Evolutionary conservation across 2,113 vertebrate genomes (phyloP).

Genomic region (Hemiscyllium ocellatum): DNA sequence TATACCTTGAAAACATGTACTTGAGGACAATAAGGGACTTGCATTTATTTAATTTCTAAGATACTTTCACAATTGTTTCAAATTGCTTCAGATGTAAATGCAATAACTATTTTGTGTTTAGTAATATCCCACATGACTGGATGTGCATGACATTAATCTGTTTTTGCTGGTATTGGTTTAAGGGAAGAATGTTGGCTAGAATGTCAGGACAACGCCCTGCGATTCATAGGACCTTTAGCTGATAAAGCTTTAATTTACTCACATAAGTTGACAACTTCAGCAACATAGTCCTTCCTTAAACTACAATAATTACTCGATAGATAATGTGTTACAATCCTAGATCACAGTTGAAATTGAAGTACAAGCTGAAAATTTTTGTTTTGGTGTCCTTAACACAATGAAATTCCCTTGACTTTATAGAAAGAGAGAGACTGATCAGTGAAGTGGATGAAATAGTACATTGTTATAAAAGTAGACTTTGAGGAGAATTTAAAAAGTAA

Average conservation of each 20-base stretch:
- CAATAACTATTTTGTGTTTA: not conserved
- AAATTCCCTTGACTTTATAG: not conserved
- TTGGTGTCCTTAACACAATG: not conserved
- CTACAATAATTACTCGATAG: not conserved
- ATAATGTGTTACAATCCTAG: not conserved
- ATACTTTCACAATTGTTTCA: not conserved
- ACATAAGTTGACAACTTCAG: not conserved
- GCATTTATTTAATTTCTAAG: not conserved
- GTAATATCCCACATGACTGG: not conserved
- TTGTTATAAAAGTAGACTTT: not conserved
- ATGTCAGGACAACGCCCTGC: not conserved
- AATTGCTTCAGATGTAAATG: not conserved
- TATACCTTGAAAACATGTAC: not conserved
- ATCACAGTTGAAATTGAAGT: not conserved
- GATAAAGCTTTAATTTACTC: not conserved
- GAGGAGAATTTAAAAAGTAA: not conserved
- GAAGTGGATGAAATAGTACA: not conserved
- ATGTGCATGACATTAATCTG: not conserved
- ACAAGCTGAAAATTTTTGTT: not conserved
- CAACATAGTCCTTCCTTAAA: not conserved
- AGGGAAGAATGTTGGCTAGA: not conserved
- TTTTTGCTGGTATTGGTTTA: not conserved
- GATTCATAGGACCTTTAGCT: constrained; percentile 1
- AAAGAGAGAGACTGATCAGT: not conserved
- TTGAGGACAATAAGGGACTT: not conserved